These are phyloP conservation scores for Myripristis murdjan DNA, from an alignment of 2,797 vertebrate genomes.

Conservation along the genomic window DNA sequence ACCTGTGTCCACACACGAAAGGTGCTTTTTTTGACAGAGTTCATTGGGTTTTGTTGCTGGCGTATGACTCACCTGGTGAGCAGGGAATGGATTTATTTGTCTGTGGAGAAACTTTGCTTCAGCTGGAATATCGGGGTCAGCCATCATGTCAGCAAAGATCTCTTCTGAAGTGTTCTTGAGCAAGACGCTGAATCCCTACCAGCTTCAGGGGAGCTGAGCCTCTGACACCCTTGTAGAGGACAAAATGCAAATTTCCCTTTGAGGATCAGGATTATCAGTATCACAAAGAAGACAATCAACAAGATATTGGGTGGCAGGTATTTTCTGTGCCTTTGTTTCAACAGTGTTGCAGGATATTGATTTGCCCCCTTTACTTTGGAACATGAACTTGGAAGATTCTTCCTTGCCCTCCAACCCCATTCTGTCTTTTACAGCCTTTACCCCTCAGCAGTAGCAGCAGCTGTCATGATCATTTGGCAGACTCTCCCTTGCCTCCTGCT, in stretches of 20 bases:
- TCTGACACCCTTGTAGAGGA: too few relatives aligned
- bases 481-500: conserved; percentile 45
- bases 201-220: too few relatives aligned
- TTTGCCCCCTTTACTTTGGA: conserved; percentile 23
- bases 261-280: too few relatives aligned
- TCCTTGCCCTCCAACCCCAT: conserved; percentile 14
- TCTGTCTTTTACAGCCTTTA: conserved; percentile 9
- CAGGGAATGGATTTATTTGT: conserved; percentile 48
- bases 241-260: too few relatives aligned
- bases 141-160: too few relatives aligned
- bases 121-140: too few relatives aligned
- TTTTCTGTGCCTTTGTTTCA: background rate
- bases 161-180: too few relatives aligned
- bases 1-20: conserved; percentile 48
- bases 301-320: background rate
- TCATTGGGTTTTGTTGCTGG: conserved; percentile 53
- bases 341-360: conserved; percentile 11
- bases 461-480: conserved; percentile 59
- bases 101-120: background rate
- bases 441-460: conserved; percentile 25
- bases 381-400: background rate
- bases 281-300: background rate
- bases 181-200: too few relatives aligned
- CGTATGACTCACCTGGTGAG: conserved; percentile 52
- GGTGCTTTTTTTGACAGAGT: conserved; percentile 28